phyloP scores from a whole-genome alignment of 1,140 invertebrate species.

The Danaus plexippus region DNA sequence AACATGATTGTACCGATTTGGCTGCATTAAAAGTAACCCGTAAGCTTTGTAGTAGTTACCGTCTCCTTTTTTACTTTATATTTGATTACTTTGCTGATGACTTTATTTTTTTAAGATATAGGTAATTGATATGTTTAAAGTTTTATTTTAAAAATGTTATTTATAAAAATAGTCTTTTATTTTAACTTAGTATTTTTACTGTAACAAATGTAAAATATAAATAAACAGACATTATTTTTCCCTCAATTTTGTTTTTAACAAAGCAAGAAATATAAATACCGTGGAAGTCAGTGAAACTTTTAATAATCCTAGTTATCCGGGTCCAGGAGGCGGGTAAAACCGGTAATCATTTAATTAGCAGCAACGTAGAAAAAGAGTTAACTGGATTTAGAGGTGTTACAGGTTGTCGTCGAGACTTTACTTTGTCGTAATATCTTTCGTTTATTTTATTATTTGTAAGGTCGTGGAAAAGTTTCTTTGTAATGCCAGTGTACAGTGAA shows the following conservation, averaged over 20 bases:
- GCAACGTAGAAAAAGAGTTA: conserved; percentile 29
- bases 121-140: too few relatives aligned
- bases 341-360: conserved; percentile 35
- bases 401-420: conserved; percentile 21
- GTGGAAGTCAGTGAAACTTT: conserved; percentile 13
- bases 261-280: conserved; percentile 4
- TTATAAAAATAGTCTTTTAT: background rate
- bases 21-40: conserved; percentile 32
- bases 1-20: conserved; percentile 33
- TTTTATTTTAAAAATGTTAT: too few relatives aligned
- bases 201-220: background rate
- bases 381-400: conserved; percentile 26
- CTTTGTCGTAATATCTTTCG: conserved; percentile 14
- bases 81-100: too few relatives aligned
- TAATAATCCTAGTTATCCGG: conserved; percentile 18
- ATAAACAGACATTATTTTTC: background rate
- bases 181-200: background rate
- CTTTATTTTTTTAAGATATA: too few relatives aligned
- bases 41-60: conserved; percentile 13
- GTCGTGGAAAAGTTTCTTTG: too few relatives aligned
- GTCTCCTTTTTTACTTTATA: too few relatives aligned
- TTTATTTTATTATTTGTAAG: background rate
- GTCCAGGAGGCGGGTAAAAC: conserved; percentile 8
- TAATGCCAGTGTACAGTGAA: too few relatives aligned
- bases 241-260: too few relatives aligned